Base-by-base conservation (phyloP, 2,797 vertebrate genomes). In the Calcarius lapponicus region DNA sequence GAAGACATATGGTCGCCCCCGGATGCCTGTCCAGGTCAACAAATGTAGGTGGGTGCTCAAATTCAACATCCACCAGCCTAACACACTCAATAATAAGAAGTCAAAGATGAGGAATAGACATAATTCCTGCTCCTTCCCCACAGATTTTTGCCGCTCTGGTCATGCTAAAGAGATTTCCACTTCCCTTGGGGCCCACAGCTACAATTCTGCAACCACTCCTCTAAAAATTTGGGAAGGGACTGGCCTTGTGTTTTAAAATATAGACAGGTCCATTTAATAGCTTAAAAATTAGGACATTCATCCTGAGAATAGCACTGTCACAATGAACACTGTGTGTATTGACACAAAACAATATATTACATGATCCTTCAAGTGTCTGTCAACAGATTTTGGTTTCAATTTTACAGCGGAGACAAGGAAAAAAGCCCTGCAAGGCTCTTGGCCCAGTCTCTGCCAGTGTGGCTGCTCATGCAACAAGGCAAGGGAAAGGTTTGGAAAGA, bases 321-420 rank as follows among this genome's bases (percentile, higher is more conserved):
- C 2, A 3, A 43, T 4, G 7, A 78, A 32, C 48, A 17, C 17
- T 2, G 3, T 8, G 20, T 20, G 11, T 53, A 38, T 1, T 24
- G n/a, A 43, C 6, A 31, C 40, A 29, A 31, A 42, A 47, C 28
- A 19, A 26, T 6, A 6, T 22, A 25, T 45, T 45, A 51, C 16
- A 6, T 4, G n/a, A 24, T 50, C 34, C 29, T 89, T 70, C 21
- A 38, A 38, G 31, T 25, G 28, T 57, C 48, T 57, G 47, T 26
- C 54, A 88, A 53, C 12, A 65, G 57, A 69, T 66, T 67, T 66
- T 58, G 12, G 28, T 26, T 84, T 50, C 22, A 20, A 28, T 71
- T 78, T 78, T 24, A 51, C 17, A 7, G 36, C 25, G n/a, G 19
- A 86, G 73, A 74, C 1, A 25, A 75, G 14, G 14, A 11, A 48